Conservation (phyloP, 2,888 invertebrate species). For the Cosmorhoe ocellata region DNA sequence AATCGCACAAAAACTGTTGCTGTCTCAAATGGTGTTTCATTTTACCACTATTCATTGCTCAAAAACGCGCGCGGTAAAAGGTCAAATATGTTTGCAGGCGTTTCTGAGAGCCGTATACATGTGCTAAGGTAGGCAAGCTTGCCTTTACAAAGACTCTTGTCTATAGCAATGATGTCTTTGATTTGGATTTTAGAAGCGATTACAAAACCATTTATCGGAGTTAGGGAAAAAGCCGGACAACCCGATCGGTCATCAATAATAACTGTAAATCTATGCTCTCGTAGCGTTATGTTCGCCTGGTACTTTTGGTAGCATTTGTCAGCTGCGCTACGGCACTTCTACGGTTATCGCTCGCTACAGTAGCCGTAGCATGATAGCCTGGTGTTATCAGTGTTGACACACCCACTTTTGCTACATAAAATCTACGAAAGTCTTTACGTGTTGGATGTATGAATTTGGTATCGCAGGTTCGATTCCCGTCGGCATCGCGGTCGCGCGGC, state of each 20-base stretch:
- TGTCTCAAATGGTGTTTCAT: too few species aligned
- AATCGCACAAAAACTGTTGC: too few species aligned
- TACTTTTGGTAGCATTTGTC: constrained; percentile 31
- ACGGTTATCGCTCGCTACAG: constrained; percentile 22
- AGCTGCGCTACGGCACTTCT: constrained; percentile 21
- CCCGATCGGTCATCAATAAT: constrained; percentile 5
- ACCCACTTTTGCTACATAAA: background rate
- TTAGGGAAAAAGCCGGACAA: constrained; percentile 9
- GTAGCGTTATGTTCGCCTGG: constrained; percentile 37
- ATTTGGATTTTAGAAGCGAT: too few species aligned
- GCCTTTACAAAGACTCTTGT: too few species aligned
- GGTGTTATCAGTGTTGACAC: constrained; percentile 5
- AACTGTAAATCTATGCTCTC: constrained; percentile 21
- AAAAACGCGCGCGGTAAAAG: too few species aligned
- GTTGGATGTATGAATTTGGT: background rate
- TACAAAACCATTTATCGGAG: background rate
- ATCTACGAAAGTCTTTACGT: too few species aligned
- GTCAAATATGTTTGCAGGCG: too few species aligned
- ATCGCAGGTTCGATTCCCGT: constrained; percentile 85
- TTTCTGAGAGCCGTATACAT: too few species aligned
- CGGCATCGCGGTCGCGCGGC: constrained; percentile 92
- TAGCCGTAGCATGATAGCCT: constrained; percentile 23
- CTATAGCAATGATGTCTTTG: too few species aligned
- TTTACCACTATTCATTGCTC: too few species aligned
- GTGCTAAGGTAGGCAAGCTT: too few species aligned